These are phyloP conservation scores for Eubucco bourcierii DNA, from an alignment of 2,113 vertebrate genomes.

Conservation along the genomic window DNA sequence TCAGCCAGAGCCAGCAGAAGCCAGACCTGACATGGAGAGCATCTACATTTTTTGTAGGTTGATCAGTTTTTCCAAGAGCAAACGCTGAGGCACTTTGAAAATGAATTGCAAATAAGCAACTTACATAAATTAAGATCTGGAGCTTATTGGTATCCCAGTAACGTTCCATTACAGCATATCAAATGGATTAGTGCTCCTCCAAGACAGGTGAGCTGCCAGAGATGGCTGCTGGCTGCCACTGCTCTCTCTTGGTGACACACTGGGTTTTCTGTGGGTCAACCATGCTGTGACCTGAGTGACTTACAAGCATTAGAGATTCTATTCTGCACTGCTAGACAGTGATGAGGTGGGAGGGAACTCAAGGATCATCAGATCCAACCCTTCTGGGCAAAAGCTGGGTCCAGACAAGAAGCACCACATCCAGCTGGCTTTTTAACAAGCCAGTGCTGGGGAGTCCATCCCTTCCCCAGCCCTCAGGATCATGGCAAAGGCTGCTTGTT, in stretches of 20 bases:
- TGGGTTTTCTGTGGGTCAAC: slow-evolving; percentile 4
- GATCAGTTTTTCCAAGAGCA: neutral
- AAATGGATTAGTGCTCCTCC: neutral
- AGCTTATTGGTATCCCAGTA: neutral
- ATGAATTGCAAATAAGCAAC: neutral
- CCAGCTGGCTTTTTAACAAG: neutral
- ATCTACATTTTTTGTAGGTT: neutral
- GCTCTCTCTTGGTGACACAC: neutral
- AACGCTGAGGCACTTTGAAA: neutral
- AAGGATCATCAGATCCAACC: neutral
- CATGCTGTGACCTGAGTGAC: neutral
- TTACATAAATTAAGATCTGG: slow-evolving; percentile 32
- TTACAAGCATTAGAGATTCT: neutral
- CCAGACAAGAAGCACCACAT: neutral
- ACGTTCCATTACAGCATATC: neutral
- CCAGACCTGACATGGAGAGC: neutral
- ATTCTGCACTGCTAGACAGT: neutral
- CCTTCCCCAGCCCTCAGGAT: neutral
- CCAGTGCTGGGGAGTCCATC: neutral
- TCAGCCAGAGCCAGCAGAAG: neutral
- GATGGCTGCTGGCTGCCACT: neutral
- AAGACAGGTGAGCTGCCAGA: slow-evolving; percentile 1
- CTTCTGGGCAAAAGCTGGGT: neutral
- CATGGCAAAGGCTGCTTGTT: neutral
- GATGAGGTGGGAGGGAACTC: neutral